Evolutionary conservation across 1,140 invertebrate species (phyloP), one percentile per base, ranked within the genome.

Genomic region (Hyphantria cunea): DNA sequence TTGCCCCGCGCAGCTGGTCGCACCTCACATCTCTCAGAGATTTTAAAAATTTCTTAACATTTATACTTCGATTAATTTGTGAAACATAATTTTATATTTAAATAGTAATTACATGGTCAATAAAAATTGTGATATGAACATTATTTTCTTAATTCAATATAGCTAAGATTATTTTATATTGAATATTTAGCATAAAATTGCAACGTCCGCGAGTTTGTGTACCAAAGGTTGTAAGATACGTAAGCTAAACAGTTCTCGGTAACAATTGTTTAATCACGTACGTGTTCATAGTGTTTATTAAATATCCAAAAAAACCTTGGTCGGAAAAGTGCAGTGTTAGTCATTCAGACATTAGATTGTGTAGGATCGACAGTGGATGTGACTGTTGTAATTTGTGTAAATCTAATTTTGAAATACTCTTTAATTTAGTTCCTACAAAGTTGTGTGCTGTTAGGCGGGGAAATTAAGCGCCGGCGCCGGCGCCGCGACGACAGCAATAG

Each of bases 1-100:
- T 76, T 51, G 78, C 76, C 74, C 76, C 76, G 84, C 76, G 68
- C 74, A 56, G 66, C 70, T 61, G 76, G 54, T 65, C 70, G 49
- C 62, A 53, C 51, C 64, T 69, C 64, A 78, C 79, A 70, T 74
- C 50, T 53, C 32, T 66, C 39, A 61, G 37, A 10, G 13, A 25
- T 15, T 32, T 15, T 25, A 42, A 59, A 59, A 42, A 50, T 8
- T 60, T 60, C 50, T 7, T 14, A 32, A 60, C 45, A 8, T 31
- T 50, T 51, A 6, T 42, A 44, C 55, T 13, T 58, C 55, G 55
- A 15, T 37, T 37, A 49, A 39, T 15, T 41, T n/a, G 12, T 44
- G 25, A 58, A 49, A 41, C 6, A 10, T 15, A 45, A 37, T 49
- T 58, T 39, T 58, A 49, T 13, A 41, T 37, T 13, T 31, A 13